phyloP scores from a whole-genome alignment of 2,797 vertebrate genomes.

The Xenopus petersii region DNA sequence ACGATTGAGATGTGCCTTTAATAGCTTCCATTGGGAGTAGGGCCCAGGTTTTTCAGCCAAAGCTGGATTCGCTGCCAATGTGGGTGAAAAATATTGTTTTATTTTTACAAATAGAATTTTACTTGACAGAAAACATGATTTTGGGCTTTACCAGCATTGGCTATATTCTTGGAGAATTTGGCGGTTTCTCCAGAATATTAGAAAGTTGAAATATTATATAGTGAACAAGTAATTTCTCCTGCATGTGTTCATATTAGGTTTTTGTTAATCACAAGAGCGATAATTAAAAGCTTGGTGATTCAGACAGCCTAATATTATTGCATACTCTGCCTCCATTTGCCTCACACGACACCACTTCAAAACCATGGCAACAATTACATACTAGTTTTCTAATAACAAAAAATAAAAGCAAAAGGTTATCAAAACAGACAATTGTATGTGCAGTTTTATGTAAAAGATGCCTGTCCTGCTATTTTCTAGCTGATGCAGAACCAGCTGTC shows the following conservation, averaged over 20 bases:
- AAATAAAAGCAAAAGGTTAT: no score
- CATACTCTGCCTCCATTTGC: not conserved
- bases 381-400: not conserved
- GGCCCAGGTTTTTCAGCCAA: conserved; percentile 40
- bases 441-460: no score
- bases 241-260: conserved; percentile 8
- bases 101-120: conserved; percentile 20
- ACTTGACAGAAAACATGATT: conserved; percentile 10
- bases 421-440: no score
- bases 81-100: conserved; percentile 39
- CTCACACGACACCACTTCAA: conserved; percentile 26
- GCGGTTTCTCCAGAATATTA: conserved; percentile 1
- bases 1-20: conserved; percentile 52
- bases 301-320: conserved; percentile 37
- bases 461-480: no score
- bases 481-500: no score
- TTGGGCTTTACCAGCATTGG: conserved; percentile 12
- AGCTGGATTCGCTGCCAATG: conserved; percentile 35
- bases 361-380: not conserved
- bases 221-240: not conserved
- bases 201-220: not conserved
- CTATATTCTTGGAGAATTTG: conserved; percentile 4
- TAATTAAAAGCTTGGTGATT: conserved; percentile 31
- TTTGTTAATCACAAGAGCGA: conserved; percentile 35
- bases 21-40: conserved; percentile 50